phyloP scores from a whole-genome alignment of 2,888 invertebrate species.

The Seira sanloemensis region DNA sequence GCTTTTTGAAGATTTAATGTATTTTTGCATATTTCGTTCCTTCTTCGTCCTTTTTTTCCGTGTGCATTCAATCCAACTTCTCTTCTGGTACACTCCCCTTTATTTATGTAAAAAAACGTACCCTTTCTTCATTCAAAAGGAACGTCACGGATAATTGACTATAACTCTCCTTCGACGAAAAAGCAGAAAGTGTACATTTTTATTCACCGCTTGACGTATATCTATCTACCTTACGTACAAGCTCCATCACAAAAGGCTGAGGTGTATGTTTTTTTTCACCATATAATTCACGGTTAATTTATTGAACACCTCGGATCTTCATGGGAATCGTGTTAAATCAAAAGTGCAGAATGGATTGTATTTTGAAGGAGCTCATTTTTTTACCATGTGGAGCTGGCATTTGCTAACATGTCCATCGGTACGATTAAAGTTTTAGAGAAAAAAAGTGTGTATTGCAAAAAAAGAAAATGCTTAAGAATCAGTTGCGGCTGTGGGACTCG shows the following conservation, averaged over 20 bases:
- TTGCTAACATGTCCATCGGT: too few relatives aligned
- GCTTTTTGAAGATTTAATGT: slow-evolving; percentile 20
- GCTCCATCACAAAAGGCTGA: background rate
- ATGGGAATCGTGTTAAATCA: too few relatives aligned
- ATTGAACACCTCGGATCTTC: slow-evolving; percentile 46
- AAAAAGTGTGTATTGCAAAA: too few relatives aligned
- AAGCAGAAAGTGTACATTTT: slow-evolving; percentile 13
- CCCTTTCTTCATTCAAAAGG: slow-evolving; percentile 2
- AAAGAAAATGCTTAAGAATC: too few relatives aligned
- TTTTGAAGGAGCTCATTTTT: too few relatives aligned
- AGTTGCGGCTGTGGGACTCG: too few relatives aligned
- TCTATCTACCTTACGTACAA: too few relatives aligned
- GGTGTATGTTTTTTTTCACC: slow-evolving; percentile 11
- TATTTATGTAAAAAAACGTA: background rate
- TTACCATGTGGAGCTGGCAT: too few relatives aligned
- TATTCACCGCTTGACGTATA: slow-evolving; percentile 9
- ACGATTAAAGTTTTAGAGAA: too few relatives aligned
- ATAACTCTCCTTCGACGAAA: slow-evolving; percentile 16
- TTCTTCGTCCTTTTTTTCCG: background rate
- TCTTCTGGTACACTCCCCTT: background rate
- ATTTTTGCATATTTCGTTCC: background rate
- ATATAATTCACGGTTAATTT: slow-evolving; percentile 47
- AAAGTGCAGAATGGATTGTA: too few relatives aligned
- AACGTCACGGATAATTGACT: slow-evolving; percentile 65
- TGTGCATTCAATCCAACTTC: background rate